Evolutionary conservation across 2,888 invertebrate genomes (phyloP).

Genomic region (Nomada lathburiana): DNA sequence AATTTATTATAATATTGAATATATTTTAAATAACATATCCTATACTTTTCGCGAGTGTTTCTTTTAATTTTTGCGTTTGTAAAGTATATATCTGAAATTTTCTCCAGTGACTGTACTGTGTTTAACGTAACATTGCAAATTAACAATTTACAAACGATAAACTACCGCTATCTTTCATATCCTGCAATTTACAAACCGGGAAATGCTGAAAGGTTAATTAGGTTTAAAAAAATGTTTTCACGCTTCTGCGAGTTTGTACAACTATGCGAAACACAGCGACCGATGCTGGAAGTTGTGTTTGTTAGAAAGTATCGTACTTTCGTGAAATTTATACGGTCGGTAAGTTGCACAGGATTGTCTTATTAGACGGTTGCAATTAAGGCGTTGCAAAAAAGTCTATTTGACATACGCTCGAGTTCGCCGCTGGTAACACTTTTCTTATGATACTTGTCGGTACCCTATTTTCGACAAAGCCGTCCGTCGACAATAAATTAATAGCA

Average conservation of each 20-base stretch:
- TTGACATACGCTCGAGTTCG: background rate
- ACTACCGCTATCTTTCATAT: background rate
- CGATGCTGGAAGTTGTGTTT: background rate
- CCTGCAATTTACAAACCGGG: background rate
- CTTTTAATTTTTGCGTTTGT: background rate
- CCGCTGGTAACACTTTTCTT: background rate
- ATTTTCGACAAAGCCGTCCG: background rate
- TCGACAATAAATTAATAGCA: background rate
- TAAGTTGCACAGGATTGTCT: slow-evolving; percentile 11
- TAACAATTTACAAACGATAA: slow-evolving; percentile 9
- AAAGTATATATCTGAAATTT: background rate
- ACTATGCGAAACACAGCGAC: background rate
- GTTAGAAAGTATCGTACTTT: slow-evolving; percentile 23
- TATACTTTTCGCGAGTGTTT: background rate
- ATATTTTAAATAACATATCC: no score
- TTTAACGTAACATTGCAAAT: background rate
- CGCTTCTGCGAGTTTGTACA: background rate
- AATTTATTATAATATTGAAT: background rate
- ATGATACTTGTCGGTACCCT: background rate
- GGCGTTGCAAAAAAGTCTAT: background rate
- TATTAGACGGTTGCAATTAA: background rate
- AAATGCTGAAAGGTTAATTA: background rate
- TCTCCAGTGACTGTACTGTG: background rate
- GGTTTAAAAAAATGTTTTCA: background rate
- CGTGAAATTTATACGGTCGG: slow-evolving; percentile 11